These are phyloP conservation scores for Drosophila mayaguana DNA, from an alignment of 2,888 invertebrate genomes.

Conservation along the genomic window DNA sequence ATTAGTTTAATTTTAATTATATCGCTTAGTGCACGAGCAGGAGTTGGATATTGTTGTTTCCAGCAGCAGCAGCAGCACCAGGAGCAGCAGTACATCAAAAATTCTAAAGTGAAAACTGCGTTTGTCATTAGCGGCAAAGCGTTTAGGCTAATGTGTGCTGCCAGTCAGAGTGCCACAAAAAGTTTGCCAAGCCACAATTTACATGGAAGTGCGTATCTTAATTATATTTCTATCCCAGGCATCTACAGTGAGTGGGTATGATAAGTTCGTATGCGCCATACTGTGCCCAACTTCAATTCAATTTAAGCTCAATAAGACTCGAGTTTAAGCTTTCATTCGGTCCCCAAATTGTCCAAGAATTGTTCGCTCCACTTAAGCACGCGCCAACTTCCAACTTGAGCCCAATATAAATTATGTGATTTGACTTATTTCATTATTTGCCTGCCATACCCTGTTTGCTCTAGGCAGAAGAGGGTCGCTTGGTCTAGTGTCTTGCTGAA, in stretches of 20 bases:
- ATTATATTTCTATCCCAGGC: slow-evolving; percentile 20
- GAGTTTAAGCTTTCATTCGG: background rate
- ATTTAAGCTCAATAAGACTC: background rate
- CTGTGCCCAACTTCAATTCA: slow-evolving; percentile 3
- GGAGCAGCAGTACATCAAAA: slow-evolving; percentile 22
- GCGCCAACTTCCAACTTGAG: slow-evolving; percentile 69
- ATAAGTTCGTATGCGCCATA: no score
- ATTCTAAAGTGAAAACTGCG: slow-evolving; percentile 21
- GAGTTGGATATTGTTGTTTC: slow-evolving; percentile 25
- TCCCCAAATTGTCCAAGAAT: slow-evolving; percentile 5
- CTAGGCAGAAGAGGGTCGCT: background rate
- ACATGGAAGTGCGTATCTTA: slow-evolving; percentile 5
- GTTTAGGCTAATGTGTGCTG: slow-evolving; percentile 16
- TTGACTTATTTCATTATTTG: slow-evolving; percentile 69
- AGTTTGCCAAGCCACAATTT: slow-evolving; percentile 20
- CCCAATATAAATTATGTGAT: slow-evolving; percentile 74
- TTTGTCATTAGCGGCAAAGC: slow-evolving; percentile 38
- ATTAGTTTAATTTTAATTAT: slow-evolving; percentile 61
- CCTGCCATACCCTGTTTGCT: slow-evolving; percentile 8
- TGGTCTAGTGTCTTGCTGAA: background rate
- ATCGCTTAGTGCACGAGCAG: slow-evolving; percentile 14
- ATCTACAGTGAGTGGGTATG: background rate
- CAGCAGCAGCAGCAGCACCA: background rate
- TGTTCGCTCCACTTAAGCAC: slow-evolving; percentile 63
- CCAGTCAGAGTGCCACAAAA: slow-evolving; percentile 33